Conservation (phyloP, 2,113 vertebrate species). For the Dasyornis broadbenti region DNA sequence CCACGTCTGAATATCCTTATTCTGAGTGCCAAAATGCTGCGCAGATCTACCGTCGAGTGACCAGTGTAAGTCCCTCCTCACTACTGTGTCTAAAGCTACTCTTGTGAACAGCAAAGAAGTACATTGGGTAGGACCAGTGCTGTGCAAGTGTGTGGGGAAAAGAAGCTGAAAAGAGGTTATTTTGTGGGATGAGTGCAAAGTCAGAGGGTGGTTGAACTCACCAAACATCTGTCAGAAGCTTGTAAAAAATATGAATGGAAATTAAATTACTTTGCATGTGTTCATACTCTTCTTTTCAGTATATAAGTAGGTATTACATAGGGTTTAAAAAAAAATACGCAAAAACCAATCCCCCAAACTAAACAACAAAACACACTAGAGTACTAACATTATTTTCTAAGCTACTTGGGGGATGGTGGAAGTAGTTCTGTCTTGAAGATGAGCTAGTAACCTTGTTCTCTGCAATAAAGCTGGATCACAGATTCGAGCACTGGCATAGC, state of each 20-base stretch:
- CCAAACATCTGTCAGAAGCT: background rate
- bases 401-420: background rate
- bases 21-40: conserved; percentile 98
- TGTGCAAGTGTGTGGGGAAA: background rate
- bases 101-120: background rate
- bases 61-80: conserved; percentile 87
- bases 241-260: background rate
- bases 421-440: background rate
- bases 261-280: background rate
- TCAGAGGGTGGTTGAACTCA: background rate
- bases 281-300: background rate
- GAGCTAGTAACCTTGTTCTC: background rate
- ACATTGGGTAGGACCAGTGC: background rate
- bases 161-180: background rate
- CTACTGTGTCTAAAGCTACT: background rate
- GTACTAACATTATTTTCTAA: background rate
- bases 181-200: background rate
- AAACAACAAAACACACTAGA: background rate
- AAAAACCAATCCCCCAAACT: background rate
- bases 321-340: background rate
- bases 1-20: conserved; percentile 98
- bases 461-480: background rate
- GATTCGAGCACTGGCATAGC: background rate
- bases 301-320: background rate
- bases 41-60: conserved; percentile 98